phyloP scores from a whole-genome alignment of 2,797 vertebrate species.

The Oreortyx pictus region DNA sequence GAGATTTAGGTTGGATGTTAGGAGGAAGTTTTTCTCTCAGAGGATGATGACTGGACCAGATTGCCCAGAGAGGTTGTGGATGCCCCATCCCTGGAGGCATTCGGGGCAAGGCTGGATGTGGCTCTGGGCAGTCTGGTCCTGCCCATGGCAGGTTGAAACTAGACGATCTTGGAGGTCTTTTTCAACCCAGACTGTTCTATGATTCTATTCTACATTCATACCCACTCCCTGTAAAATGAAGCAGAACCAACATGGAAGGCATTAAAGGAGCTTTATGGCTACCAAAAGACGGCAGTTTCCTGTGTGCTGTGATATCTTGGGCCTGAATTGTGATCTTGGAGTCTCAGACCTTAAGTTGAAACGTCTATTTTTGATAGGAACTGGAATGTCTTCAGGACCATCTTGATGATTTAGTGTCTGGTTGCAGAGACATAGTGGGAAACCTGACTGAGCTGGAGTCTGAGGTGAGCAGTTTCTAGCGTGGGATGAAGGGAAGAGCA shows the following conservation, averaged over 20 bases:
- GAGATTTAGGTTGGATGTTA: too few relatives aligned
- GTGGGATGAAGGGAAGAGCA: not conserved
- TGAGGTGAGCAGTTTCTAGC: conserved; percentile 81
- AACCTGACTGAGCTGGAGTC: conserved; percentile 96
- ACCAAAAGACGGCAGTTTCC: not conserved
- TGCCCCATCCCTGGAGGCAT: too few relatives aligned
- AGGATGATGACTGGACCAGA: too few relatives aligned
- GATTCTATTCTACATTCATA: accelerated
- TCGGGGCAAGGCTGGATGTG: too few relatives aligned
- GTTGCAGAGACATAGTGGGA: conserved; percentile 91
- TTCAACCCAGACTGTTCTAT: not conserved
- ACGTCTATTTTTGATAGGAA: conserved; percentile 79
- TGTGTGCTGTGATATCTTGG: not conserved
- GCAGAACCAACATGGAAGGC: not conserved
- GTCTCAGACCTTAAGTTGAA: not conserved
- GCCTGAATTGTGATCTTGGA: not conserved
- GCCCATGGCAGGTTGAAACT: too few relatives aligned
- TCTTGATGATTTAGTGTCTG: conserved; percentile 89
- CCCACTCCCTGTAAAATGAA: not conserved
- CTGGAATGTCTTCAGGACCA: conserved; percentile 97
- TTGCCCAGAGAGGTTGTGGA: too few relatives aligned
- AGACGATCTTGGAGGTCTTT: too few relatives aligned
- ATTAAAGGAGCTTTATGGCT: not conserved
- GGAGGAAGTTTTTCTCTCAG: too few relatives aligned
- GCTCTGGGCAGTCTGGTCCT: too few relatives aligned